Percentiles rank a stretch among this genome's conserved stretches.
Evolutionary conservation across 2,113 vertebrate species (phyloP).

Genomic region (Lepisosteus oculatus): DNA sequence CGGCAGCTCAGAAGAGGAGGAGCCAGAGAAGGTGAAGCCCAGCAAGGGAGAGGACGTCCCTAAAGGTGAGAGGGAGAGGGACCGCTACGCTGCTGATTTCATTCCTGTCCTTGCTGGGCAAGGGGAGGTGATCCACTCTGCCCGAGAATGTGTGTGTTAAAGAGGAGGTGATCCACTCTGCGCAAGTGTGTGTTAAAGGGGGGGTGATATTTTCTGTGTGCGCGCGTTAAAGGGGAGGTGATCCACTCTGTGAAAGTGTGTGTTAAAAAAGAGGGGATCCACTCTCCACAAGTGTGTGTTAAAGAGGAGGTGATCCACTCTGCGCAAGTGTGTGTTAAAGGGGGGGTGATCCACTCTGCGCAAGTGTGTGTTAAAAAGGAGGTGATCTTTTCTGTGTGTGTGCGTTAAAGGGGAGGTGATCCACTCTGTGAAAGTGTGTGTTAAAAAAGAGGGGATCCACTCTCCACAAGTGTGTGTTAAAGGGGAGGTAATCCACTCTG

Average conservation of each 20-base stretch:
- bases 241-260: not conserved
- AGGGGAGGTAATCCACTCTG: not conserved
- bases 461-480: not conserved
- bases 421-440: not conserved
- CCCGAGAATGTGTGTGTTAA: too few relatives aligned
- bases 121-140: not conserved
- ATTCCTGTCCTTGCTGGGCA: too few relatives aligned
- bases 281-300: not conserved
- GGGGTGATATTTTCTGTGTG: not conserved
- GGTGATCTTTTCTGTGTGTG: too few relatives aligned
- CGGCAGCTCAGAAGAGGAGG: conserved; percentile 74
- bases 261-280: too few relatives aligned
- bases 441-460: too few relatives aligned
- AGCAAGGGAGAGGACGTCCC: conserved; percentile 75
- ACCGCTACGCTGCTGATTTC: too few relatives aligned
- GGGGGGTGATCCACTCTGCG: not conserved
- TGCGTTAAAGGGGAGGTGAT: too few relatives aligned
- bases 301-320: not conserved
- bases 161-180: not conserved
- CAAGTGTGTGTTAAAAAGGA: not conserved
- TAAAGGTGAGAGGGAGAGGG: conserved; percentile 63
- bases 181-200: not conserved
- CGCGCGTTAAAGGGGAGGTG: too few relatives aligned
- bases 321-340: not conserved
- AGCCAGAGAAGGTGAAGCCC: conserved; percentile 66